These are phyloP conservation scores for Pundamilia nyererei DNA, from an alignment of 2,113 vertebrate species.

Conservation along the genomic window DNA sequence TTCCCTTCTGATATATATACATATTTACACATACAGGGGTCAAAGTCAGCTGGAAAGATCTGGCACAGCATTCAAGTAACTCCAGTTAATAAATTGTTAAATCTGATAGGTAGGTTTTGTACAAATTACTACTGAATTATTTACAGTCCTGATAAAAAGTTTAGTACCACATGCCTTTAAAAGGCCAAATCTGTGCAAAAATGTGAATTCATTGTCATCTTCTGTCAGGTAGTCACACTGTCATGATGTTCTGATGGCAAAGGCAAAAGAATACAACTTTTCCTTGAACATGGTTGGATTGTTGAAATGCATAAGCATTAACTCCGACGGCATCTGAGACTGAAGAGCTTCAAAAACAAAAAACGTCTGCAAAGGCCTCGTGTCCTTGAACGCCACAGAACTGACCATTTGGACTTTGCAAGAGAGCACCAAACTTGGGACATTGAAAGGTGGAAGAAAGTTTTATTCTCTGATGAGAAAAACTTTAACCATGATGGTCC, in stretches of 20 bases:
- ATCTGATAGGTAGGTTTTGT: not conserved
- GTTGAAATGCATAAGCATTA: accelerated
- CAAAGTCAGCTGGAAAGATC: not conserved
- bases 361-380: accelerated
- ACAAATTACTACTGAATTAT: not conserved
- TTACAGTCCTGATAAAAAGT: not conserved
- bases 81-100: not conserved
- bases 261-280: accelerated
- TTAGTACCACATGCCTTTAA: not conserved
- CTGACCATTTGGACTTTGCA: not conserved
- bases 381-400: not conserved
- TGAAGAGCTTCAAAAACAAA: not conserved
- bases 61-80: not conserved
- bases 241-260: not conserved
- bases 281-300: accelerated
- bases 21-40: not conserved
- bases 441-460: not conserved
- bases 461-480: not conserved
- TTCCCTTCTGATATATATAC: not conserved
- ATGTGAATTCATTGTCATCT: not conserved
- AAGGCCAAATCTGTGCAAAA: not conserved
- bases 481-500: not conserved
- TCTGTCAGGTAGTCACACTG: not conserved
- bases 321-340: accelerated
- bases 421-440: not conserved